phyloP scores from a whole-genome alignment of 1,140 invertebrate genomes.

The Polypedilum vanderplanki region DNA sequence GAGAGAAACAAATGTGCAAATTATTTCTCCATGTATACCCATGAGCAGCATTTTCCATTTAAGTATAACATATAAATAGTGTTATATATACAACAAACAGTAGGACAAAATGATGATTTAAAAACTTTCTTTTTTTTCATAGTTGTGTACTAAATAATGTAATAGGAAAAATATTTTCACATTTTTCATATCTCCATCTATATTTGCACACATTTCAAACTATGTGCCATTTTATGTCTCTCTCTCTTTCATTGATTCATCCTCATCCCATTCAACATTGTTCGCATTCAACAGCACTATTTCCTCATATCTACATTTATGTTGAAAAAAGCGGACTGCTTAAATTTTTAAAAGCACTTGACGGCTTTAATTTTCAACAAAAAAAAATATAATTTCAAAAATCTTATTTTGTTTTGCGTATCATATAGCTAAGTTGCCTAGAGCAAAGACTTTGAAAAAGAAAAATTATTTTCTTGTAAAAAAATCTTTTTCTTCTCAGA shows the following conservation, averaged over 20 bases:
- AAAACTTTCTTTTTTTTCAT: neutral
- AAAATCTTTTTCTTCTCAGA: too few relatives aligned
- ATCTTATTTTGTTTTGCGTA: too few relatives aligned
- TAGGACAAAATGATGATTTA: neutral
- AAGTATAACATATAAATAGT: neutral
- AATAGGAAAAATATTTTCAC: conserved; percentile 26
- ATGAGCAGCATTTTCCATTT: neutral
- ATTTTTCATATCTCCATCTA: conserved; percentile 11
- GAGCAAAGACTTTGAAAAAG: too few relatives aligned
- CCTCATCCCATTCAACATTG: neutral
- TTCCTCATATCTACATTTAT: neutral
- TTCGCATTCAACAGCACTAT: neutral
- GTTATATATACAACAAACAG: neutral
- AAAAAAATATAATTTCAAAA: too few relatives aligned
- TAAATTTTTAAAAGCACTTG: neutral
- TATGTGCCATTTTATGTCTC: neutral
- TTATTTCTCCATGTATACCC: neutral
- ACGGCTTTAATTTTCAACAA: neutral
- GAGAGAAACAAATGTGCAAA: neutral
- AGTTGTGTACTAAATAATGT: neutral
- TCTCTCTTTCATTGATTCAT: neutral
- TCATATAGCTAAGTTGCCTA: too few relatives aligned
- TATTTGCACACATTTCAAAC: neutral
- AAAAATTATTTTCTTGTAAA: too few relatives aligned
- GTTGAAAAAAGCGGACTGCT: neutral